Evolutionary conservation across 2,113 vertebrate genomes (phyloP), one percentile per base, ranked within the genome.

Genomic region (Rhegmatorhina hoffmannsi): DNA sequence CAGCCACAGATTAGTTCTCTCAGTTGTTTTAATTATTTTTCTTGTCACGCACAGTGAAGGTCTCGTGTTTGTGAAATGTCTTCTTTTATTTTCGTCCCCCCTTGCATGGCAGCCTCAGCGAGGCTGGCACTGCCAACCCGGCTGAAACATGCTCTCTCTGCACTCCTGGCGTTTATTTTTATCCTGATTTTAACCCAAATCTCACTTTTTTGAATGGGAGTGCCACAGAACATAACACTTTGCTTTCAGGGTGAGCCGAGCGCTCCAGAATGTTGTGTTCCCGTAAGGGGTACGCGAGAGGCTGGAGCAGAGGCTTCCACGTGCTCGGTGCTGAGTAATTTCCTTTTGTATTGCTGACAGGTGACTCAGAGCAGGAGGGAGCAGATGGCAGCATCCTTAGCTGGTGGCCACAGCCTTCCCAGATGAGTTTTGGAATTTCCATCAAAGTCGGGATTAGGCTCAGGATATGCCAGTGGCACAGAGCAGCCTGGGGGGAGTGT

Each of bases 1-100:
- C 94, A 91, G 96, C 94, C 87, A 87, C 92, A 89, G 94, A 98
- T 97, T 89, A 94, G 92, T 97, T 96, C 95, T 59, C 94, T 97
- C 83, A 52, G 86, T 96, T 97, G 93, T 97, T 97, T 97, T 95
- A 95, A 98, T 98, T 98, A 97, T 97, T 97, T 97, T 98, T 98
- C 98, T 97, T 55, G 94, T 98, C 98, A 98, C 97, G 96, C 94
- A 58, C 97, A 17, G 95, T 49, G 92, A 96, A 98, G 92, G 97
- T 91, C 95, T 96, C 94, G 84, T 93, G 81, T 97, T 98, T 97
- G 96, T 97, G 95, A 97, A 97, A 96, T 95, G 95, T 94, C 81
- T 91, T 90, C 59, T 84, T 85, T 89, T 87, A 84, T 89, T 91
- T 91, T 72, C 77, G 47, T 66, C 36, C 58, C 88, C 84, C 80